Conservation (phyloP, 2,888 invertebrate species). For the Anaspis maculata region DNA sequence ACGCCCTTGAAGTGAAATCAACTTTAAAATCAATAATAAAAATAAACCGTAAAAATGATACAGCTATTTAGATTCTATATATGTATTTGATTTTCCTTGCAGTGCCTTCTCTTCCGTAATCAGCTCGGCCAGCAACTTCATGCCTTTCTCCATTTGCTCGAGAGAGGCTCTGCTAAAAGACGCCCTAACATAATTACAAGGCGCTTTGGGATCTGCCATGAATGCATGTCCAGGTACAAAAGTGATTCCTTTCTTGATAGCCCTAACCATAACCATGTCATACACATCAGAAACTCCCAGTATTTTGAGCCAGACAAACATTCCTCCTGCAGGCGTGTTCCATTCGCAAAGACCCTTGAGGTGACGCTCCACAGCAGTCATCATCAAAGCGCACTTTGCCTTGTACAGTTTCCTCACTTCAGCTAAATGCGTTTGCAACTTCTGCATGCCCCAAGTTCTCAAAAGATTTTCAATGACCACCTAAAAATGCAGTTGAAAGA, state of each 20-base stretch:
- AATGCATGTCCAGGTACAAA: constrained; percentile 71
- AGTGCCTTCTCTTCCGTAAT: constrained; percentile 51
- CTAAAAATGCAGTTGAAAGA: constrained; percentile 43
- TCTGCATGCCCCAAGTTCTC: constrained; percentile 51
- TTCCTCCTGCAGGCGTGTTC: constrained; percentile 59
- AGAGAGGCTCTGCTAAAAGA: constrained; percentile 61
- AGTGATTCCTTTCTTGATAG: constrained; percentile 57
- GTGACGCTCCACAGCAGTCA: constrained; percentile 51
- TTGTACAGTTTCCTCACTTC: constrained; percentile 57
- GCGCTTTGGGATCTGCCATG: constrained; percentile 51
- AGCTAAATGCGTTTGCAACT: constrained; percentile 52
- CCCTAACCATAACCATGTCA: constrained; percentile 63
- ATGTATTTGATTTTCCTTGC: no score
- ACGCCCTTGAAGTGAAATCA: no score
- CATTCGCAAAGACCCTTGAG: constrained; percentile 57
- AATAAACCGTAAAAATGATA: no score
- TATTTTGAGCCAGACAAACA: constrained; percentile 72
- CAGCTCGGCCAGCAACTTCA: constrained; percentile 50
- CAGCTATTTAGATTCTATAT: no score
- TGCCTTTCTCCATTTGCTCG: constrained; percentile 57
- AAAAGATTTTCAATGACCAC: constrained; percentile 50
- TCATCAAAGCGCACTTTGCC: constrained; percentile 53
- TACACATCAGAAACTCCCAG: constrained; percentile 60
- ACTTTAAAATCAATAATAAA: constrained; percentile 9
- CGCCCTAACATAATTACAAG: constrained; percentile 60